A percentile compares a stretch with the other conserved stretches of the same genome.
Conservation (phyloP, 2,113 vertebrate genomes). For the Carollia perspicillata region DNA sequence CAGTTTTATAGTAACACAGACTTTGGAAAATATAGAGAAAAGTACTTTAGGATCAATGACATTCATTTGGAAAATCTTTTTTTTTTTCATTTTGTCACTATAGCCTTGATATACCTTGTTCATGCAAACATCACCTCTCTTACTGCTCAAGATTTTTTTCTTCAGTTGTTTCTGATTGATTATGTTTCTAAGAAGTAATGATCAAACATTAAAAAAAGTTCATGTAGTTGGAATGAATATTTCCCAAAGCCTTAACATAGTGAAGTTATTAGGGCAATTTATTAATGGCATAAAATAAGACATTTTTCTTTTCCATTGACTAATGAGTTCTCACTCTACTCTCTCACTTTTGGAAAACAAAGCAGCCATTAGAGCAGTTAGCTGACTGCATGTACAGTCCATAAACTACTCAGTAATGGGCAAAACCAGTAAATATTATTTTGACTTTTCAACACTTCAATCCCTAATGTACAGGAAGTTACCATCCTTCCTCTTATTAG, state of each 20-base stretch:
- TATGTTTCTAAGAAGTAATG: neutral
- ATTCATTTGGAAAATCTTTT: neutral
- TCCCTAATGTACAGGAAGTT: neutral
- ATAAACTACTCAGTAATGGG: neutral
- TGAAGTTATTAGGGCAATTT: neutral
- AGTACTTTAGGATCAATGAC: neutral
- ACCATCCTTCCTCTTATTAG: neutral
- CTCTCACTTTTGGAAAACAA: neutral
- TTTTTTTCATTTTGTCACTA: neutral
- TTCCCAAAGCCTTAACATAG: neutral
- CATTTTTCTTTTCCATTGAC: neutral
- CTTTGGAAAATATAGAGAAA: neutral
- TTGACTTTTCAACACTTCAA: neutral
- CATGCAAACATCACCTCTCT: neutral
- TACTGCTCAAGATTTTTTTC: neutral
- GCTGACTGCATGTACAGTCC: neutral
- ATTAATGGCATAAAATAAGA: neutral
- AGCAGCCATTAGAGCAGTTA: neutral
- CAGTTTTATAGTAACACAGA: neutral
- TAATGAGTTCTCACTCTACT: neutral
- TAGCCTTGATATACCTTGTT: neutral
- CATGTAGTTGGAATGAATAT: neutral
- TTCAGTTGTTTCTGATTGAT: neutral
- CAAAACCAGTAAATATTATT: neutral
- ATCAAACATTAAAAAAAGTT: neutral